Evolutionary conservation across 2,113 vertebrate species (phyloP).

Genomic region (Varanus komodoensis): DNA sequence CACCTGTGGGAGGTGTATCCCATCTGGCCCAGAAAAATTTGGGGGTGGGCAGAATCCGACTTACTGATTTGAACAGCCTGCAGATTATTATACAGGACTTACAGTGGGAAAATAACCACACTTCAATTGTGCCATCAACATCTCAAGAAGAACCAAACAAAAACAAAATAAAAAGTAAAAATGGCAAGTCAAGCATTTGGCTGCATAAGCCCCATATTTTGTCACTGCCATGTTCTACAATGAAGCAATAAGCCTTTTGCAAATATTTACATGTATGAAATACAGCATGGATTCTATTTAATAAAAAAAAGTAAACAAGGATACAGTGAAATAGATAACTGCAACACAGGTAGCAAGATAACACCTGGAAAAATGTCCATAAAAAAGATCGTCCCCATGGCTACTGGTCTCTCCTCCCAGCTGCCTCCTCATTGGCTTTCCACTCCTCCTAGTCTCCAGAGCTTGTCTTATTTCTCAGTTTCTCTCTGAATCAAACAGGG

Average conservation of each 20-base stretch:
- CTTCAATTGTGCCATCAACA: slow-evolving; percentile 33
- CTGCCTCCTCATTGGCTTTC: slow-evolving; percentile 43
- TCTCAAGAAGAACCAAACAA: slow-evolving; percentile 20
- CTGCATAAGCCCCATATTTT: slow-evolving; percentile 13
- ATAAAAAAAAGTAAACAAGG: slow-evolving; percentile 49
- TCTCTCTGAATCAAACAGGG: slow-evolving; percentile 40
- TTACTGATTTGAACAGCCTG: not conserved
- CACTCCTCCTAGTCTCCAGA: slow-evolving; percentile 60
- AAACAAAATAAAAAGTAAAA: not conserved
- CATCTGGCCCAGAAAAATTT: not conserved
- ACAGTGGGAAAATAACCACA: not conserved
- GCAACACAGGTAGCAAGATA: slow-evolving; percentile 59
- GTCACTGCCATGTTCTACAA: slow-evolving; percentile 23
- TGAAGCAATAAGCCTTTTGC: slow-evolving; percentile 57
- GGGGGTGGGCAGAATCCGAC: not conserved
- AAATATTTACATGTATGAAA: slow-evolving; percentile 57
- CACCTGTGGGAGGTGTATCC: not conserved
- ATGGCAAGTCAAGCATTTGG: slow-evolving; percentile 4
- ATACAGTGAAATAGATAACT: slow-evolving; percentile 46
- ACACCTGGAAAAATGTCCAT: slow-evolving; percentile 47
- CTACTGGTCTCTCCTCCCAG: slow-evolving; percentile 73
- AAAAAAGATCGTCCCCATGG: slow-evolving; percentile 61
- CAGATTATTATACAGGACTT: slow-evolving; percentile 19
- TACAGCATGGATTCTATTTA: slow-evolving; percentile 39
- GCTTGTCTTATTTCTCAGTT: slow-evolving; percentile 54